Conservation (phyloP, 1,140 invertebrate genomes). For the Drosophila saltans region DNA sequence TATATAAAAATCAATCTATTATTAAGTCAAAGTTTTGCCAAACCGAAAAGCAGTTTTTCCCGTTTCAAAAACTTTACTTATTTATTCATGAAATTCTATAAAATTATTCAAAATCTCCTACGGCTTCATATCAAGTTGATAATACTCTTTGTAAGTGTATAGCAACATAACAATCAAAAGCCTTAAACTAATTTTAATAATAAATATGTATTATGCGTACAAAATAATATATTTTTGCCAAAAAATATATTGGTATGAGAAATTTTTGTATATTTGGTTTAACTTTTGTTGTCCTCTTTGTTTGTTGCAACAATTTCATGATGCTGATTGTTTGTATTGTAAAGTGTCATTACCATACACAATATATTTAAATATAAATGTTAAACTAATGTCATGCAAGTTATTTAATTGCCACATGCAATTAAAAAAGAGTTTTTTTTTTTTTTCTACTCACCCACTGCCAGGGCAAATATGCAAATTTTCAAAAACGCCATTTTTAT, state of each 20-base stretch:
- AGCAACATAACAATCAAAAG: not conserved
- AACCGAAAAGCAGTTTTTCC: too few relatives aligned
- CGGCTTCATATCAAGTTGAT: not conserved
- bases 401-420: conserved; percentile 48
- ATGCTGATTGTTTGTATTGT: conserved; percentile 29
- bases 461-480: conserved; percentile 77
- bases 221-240: conserved; percentile 7
- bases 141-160: not conserved
- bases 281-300: conserved; percentile 1
- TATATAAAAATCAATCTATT: too few relatives aligned
- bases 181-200: not conserved
- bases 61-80: too few relatives aligned
- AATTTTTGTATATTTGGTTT: conserved; percentile 13
- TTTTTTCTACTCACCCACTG: conserved; percentile 67
- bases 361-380: not conserved
- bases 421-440: conserved; percentile 30
- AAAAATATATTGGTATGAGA: conserved; percentile 10
- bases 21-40: too few relatives aligned
- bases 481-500: conserved; percentile 71
- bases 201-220: not conserved
- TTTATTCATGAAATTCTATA: too few relatives aligned
- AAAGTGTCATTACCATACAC: not conserved
- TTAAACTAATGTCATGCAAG: not conserved
- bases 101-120: too few relatives aligned
- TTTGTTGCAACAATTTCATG: conserved; percentile 6